Evolutionary conservation across 2,888 invertebrate species (phyloP), one percentile per base, ranked within the genome.

Genomic region (Orchesellides sinensis): DNA sequence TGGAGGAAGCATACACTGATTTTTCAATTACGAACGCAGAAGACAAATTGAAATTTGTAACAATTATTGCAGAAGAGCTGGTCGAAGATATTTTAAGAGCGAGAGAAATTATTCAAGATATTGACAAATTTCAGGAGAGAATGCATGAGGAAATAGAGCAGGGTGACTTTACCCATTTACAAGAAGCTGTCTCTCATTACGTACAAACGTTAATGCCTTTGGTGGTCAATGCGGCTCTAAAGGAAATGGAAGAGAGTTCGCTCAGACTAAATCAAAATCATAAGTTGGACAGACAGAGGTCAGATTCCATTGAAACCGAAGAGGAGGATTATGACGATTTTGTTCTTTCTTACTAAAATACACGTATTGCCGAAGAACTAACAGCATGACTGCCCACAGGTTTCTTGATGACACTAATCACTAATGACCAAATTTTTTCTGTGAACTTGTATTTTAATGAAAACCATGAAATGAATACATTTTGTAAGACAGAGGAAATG

Each of bases 61-160:
- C 73, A 29, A 49, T 61, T 14, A 68, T 83, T 32, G 73, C 83
- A 14, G 68, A 79, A 54, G 61, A 73, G 17, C 59, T 83, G n/a
- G 83, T 79, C 1, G 52, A 73, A 0, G 83, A 83, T 45, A 27
- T 83, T 29, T 14, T 74, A 40, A 66, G 69, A 45, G 72, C 79
- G 4, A 66, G 63, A 25, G 74, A 79, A n/a, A 63, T 83, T 25
- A 19, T 83, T 0, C 63, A 74, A 14, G 79, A 83, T 63, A 83
- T 83, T 19, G 83, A 83, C 0, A 35, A 69, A 17, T 79, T 83
- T 27, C 77, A 81, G 25, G 12, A 25, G 25, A 32, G 25, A 25
- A 45, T 61, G 5, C 47, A 69, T 35, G 23, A 19, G 17, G 68
- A 66, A 14, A 32, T 81, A 12, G 17, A 59, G 21, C 17, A 35